Percentiles rank a stretch among this genome's conserved stretches.
Conservation (phyloP, 2,113 vertebrate species). For the Corvus cornix region DNA sequence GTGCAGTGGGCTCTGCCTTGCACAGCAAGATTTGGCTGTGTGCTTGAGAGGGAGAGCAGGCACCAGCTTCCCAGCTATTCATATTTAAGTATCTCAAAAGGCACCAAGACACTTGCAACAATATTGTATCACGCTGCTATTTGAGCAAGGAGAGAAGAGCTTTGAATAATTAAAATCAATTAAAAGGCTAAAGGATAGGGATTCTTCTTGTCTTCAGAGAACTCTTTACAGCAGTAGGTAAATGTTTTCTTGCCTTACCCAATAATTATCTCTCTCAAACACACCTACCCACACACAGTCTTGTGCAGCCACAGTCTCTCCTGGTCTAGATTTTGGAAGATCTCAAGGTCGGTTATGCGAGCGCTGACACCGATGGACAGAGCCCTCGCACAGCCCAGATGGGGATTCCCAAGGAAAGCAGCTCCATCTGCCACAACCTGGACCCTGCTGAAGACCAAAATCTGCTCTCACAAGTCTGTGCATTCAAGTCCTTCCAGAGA, state of each 20-base stretch:
- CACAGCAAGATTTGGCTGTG: slow-evolving; percentile 4
- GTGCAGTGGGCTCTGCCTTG: not conserved
- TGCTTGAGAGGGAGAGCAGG: not conserved
- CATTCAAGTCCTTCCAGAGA: not conserved
- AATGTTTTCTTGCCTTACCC: slow-evolving; percentile 56
- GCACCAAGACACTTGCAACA: slow-evolving; percentile 23
- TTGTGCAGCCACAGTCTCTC: not conserved
- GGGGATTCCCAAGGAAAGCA: not conserved
- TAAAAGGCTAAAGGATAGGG: slow-evolving; percentile 59
- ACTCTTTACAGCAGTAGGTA: slow-evolving; percentile 28
- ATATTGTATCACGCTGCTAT: slow-evolving; percentile 43
- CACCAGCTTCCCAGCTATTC: slow-evolving; percentile 37
- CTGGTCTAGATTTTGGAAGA: not conserved
- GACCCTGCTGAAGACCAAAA: not conserved
- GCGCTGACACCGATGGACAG: fast-evolving
- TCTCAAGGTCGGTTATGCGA: not conserved
- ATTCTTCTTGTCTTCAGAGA: slow-evolving; percentile 60
- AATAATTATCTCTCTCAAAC: slow-evolving; percentile 35
- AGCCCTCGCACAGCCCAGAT: not conserved
- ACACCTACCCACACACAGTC: not conserved
- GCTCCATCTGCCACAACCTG: not conserved
- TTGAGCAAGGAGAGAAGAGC: slow-evolving; percentile 56
- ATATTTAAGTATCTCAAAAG: slow-evolving; percentile 50
- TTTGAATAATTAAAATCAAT: slow-evolving; percentile 73
- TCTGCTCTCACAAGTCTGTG: not conserved